These are phyloP conservation scores for Lymantria dispar DNA, from an alignment of 2,888 invertebrate genomes.

Conservation along the genomic window DNA sequence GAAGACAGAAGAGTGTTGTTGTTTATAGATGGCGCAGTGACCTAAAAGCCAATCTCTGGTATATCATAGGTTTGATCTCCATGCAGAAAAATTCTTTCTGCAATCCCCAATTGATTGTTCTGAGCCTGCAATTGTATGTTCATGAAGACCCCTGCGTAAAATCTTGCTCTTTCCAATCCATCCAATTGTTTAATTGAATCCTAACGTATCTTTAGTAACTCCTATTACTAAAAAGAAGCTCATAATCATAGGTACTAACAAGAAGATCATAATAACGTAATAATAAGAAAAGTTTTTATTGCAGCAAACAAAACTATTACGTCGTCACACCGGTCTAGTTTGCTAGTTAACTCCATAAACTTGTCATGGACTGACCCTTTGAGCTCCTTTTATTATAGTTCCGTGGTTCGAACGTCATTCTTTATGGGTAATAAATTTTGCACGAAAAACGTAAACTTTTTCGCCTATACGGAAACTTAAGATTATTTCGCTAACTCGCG, in stretches of 20 bases:
- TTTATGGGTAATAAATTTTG: slow-evolving; percentile 66
- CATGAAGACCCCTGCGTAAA: too few relatives aligned
- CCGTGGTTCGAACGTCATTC: slow-evolving; percentile 51
- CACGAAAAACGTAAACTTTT: slow-evolving; percentile 52
- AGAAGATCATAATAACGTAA: slow-evolving; percentile 25
- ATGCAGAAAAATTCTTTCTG: too few relatives aligned
- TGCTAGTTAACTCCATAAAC: slow-evolving; percentile 54
- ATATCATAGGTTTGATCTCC: too few relatives aligned
- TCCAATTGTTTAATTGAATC: not conserved
- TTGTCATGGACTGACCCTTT: slow-evolving; percentile 51
- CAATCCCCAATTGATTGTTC: too few relatives aligned
- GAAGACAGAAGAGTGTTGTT: too few relatives aligned
- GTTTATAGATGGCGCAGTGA: too few relatives aligned
- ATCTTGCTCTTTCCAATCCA: too few relatives aligned
- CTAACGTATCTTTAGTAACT: not conserved
- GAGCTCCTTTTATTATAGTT: slow-evolving; percentile 55
- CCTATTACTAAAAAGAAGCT: slow-evolving; percentile 17
- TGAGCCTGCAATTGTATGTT: not conserved
- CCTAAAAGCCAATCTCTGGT: too few relatives aligned
- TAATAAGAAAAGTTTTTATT: slow-evolving; percentile 37
- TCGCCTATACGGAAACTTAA: slow-evolving; percentile 45
- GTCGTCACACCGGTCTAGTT: slow-evolving; percentile 39
- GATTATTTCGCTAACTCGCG: slow-evolving; percentile 32
- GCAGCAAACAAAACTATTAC: slow-evolving; percentile 33
- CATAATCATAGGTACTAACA: slow-evolving; percentile 18